A percentile compares a stretch with the other conserved stretches of the same genome.
These are phyloP conservation scores for Melanostoma scalare DNA, from an alignment of 2,888 invertebrate species.

Conservation along the genomic window DNA sequence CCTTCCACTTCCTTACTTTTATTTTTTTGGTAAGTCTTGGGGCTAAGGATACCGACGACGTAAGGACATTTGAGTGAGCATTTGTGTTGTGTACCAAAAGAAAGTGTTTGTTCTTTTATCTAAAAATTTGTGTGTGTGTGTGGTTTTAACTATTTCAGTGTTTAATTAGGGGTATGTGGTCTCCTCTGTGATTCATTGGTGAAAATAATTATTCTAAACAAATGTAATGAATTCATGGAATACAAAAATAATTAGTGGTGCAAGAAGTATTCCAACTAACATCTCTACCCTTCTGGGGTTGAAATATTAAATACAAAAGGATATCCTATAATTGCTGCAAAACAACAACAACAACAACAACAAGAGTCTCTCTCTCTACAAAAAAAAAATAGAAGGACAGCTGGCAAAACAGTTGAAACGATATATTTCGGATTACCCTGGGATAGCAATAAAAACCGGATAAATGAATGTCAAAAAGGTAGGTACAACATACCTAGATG, in stretches of 20 bases:
- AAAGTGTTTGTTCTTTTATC: constrained; percentile 3
- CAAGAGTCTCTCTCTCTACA: no score
- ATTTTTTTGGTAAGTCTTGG: not conserved
- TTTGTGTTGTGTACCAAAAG: constrained; percentile 7
- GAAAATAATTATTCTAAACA: no score
- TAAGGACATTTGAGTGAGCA: constrained; percentile 65
- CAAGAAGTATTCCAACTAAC: no score
- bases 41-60: not conserved
- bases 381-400: constrained; percentile 1
- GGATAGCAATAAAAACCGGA: constrained; percentile 66
- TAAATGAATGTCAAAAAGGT: constrained; percentile 73
- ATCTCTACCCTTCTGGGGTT: no score
- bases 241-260: no score
- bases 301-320: no score
- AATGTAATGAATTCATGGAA: no score
- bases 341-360: no score
- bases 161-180: not conserved
- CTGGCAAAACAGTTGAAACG: not conserved
- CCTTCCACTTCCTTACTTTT: constrained; percentile 10
- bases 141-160: constrained; percentile 1
- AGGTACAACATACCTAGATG: constrained; percentile 42
- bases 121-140: not conserved
- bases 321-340: no score
- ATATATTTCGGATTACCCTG: constrained; percentile 66
- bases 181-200: no score